These are phyloP conservation scores for Dipus sagitta DNA, from an alignment of 2,797 vertebrate genomes.

Conservation along the genomic window DNA sequence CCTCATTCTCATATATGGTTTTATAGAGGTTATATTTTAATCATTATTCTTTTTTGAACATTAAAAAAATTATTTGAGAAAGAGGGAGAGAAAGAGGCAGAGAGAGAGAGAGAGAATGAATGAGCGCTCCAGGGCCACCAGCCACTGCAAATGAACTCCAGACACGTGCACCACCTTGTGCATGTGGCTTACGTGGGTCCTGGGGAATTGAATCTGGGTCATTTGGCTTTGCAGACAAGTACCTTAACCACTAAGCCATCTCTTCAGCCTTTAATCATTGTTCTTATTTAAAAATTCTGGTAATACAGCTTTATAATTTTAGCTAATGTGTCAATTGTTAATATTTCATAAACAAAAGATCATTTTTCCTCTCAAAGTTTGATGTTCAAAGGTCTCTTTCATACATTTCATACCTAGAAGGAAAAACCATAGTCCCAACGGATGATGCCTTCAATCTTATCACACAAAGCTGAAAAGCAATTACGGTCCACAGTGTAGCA, in stretches of 20 bases:
- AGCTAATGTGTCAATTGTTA: constrained; percentile 49
- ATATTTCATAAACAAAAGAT: constrained; percentile 60
- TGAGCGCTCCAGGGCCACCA: too few species aligned
- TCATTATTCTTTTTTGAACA: background rate
- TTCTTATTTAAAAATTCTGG: background rate
- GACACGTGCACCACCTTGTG: too few species aligned
- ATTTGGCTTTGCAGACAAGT: too few species aligned
- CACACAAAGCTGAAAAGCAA: constrained; percentile 55
- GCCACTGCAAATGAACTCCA: too few species aligned
- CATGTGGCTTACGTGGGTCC: too few species aligned
- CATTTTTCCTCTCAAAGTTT: constrained; percentile 39
- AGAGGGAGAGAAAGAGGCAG: too few species aligned
- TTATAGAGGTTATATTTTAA: background rate
- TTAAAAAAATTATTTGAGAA: too few species aligned
- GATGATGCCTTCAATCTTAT: constrained; percentile 56
- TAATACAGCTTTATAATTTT: background rate
- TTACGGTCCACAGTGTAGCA: background rate
- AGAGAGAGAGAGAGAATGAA: too few species aligned
- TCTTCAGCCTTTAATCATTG: background rate
- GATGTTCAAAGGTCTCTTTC: constrained; percentile 70
- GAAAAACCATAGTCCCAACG: constrained; percentile 25
- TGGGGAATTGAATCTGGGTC: too few species aligned
- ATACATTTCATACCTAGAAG: constrained; percentile 38
- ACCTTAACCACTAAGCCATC: too few species aligned
- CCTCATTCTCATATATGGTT: background rate